These are phyloP conservation scores for Danaus melanippus DNA, from an alignment of 1,140 invertebrate species.

Conservation along the genomic window DNA sequence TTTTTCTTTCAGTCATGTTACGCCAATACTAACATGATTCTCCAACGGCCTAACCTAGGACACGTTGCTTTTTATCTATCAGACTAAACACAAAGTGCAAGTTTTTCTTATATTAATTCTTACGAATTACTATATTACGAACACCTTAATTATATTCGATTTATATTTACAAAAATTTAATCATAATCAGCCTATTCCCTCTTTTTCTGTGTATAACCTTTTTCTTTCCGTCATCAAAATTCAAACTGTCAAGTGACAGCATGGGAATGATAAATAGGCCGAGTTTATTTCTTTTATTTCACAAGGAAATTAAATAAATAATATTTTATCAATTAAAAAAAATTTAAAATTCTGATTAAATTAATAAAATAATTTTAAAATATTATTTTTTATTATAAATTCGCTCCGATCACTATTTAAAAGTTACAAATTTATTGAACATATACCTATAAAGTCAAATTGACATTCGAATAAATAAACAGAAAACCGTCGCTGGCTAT, in stretches of 20 bases:
- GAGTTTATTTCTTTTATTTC: neutral
- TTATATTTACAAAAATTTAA: slow-evolving; percentile 41
- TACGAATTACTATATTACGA: slow-evolving; percentile 13
- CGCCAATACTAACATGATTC: slow-evolving; percentile 67
- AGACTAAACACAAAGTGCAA: slow-evolving; percentile 31
- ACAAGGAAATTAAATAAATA: no score
- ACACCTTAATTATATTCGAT: slow-evolving; percentile 22
- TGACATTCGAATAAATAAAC: slow-evolving; percentile 12
- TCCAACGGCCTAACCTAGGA: slow-evolving; percentile 67
- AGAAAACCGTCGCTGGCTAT: slow-evolving; percentile 1
- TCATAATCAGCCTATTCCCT: slow-evolving; percentile 60
- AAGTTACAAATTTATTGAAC: no score
- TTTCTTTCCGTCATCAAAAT: slow-evolving; percentile 71
- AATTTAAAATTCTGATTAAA: no score
- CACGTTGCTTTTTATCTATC: slow-evolving; percentile 51
- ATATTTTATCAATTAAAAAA: no score
- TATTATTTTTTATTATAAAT: no score
- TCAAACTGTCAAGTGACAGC: slow-evolving; percentile 65
- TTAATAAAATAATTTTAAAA: no score
- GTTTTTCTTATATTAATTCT: slow-evolving; percentile 12
- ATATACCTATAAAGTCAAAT: slow-evolving; percentile 7
- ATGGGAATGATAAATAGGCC: slow-evolving; percentile 24
- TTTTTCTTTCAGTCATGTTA: slow-evolving; percentile 71
- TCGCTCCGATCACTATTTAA: no score
- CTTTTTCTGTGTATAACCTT: slow-evolving; percentile 69